Percentiles rank a stretch among this genome's conserved stretches.
These are phyloP conservation scores for Tineola bisselliella DNA, from an alignment of 2,888 invertebrate species.

Conservation along the genomic window DNA sequence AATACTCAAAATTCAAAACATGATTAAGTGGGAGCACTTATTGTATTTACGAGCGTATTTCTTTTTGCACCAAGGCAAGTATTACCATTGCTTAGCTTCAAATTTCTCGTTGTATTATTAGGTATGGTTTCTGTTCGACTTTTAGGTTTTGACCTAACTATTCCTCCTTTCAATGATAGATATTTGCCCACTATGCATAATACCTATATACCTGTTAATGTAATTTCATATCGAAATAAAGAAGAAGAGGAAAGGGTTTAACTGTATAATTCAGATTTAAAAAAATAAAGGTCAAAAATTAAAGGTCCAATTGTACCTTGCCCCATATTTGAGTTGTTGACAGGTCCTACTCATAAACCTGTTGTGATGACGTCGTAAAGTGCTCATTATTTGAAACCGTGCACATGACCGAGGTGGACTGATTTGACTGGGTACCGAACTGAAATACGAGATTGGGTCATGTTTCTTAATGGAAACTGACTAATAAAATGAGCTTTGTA, in stretches of 20 bases:
- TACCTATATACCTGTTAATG: no score
- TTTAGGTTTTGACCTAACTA: no score
- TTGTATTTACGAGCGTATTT: neutral
- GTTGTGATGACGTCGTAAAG: conserved; percentile 21
- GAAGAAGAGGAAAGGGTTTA: no score
- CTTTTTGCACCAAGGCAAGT: neutral
- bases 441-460: no score
- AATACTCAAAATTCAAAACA: neutral
- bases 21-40: conserved; percentile 1
- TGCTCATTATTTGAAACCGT: conserved; percentile 5
- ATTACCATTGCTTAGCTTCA: neutral
- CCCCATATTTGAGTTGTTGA: conserved; percentile 33
- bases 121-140: neutral
- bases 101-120: neutral
- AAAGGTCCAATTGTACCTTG: conserved; percentile 20
- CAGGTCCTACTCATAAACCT: conserved; percentile 29
- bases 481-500: no score
- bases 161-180: no score
- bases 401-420: neutral
- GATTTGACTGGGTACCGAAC: neutral
- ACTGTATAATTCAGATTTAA: no score
- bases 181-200: no score
- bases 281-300: neutral
- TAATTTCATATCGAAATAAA: no score
- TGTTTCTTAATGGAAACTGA: no score